Percentiles rank a stretch among this genome's conserved stretches.
These are phyloP conservation scores for Poecilia velifera DNA, from an alignment of 2,797 vertebrate species.

Conservation along the genomic window DNA sequence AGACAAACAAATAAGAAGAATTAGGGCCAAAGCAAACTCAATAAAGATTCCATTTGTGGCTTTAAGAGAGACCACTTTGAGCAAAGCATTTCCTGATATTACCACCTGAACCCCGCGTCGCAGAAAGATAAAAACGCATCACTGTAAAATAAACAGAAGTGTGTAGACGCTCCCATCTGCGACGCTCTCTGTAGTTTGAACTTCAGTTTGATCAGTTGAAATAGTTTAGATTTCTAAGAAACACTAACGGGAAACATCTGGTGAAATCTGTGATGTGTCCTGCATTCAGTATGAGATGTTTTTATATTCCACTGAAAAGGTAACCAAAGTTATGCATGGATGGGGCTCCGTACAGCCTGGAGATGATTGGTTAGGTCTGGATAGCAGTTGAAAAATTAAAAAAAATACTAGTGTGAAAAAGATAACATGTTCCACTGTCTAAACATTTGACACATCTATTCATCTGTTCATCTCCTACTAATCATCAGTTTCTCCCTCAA, in stretches of 20 bases:
- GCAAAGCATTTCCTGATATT: constrained; percentile 57
- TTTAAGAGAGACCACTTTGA: constrained; percentile 70
- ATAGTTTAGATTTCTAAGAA: constrained; percentile 8
- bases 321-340: background rate
- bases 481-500: background rate
- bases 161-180: constrained; percentile 45
- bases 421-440: background rate
- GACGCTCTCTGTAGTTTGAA: constrained; percentile 48
- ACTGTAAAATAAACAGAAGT: constrained; percentile 51
- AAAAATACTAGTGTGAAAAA: background rate
- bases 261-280: background rate
- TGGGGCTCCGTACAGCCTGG: background rate
- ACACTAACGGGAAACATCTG: constrained; percentile 8
- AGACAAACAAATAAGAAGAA: constrained; percentile 79
- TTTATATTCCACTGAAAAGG: background rate
- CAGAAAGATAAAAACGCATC: constrained; percentile 59
- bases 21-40: constrained; percentile 70
- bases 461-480: background rate
- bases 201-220: constrained; percentile 17
- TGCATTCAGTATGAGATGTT: background rate
- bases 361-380: background rate
- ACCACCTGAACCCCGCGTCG: constrained; percentile 61
- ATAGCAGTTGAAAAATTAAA: background rate
- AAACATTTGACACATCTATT: background rate
- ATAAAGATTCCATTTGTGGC: constrained; percentile 78